These are phyloP conservation scores for Cerastoderma edule DNA, from an alignment of 2,888 invertebrate genomes.

Conservation along the genomic window DNA sequence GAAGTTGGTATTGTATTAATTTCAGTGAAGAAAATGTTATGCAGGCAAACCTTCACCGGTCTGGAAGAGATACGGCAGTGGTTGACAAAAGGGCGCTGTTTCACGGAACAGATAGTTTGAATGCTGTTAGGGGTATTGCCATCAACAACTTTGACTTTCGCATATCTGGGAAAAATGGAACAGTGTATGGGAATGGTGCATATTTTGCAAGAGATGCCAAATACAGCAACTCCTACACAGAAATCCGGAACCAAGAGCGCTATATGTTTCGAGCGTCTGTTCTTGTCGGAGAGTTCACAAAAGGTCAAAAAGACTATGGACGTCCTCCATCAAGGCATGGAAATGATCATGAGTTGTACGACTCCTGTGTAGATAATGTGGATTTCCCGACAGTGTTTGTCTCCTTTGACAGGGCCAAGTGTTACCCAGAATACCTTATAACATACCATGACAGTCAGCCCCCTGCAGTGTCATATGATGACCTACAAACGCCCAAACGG, in stretches of 20 bases:
- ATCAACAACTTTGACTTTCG: slow-evolving; percentile 71
- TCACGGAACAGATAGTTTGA: slow-evolving; percentile 68
- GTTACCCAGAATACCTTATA: slow-evolving; percentile 75
- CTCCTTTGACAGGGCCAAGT: slow-evolving; percentile 70
- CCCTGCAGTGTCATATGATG: background rate
- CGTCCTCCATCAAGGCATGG: slow-evolving; percentile 66
- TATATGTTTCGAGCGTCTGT: slow-evolving; percentile 73
- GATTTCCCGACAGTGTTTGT: slow-evolving; percentile 68
- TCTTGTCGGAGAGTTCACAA: slow-evolving; percentile 69
- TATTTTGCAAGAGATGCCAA: slow-evolving; percentile 68
- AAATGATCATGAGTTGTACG: slow-evolving; percentile 61
- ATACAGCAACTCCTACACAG: slow-evolving; percentile 64
- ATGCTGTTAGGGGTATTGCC: slow-evolving; percentile 67
- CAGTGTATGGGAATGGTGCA: slow-evolving; percentile 72
- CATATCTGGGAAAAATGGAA: slow-evolving; percentile 69
- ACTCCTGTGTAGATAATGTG: slow-evolving; percentile 72
- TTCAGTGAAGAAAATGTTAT: slow-evolving; percentile 51
- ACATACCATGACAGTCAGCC: slow-evolving; percentile 44
- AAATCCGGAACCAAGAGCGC: slow-evolving; percentile 16
- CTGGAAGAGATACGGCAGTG: slow-evolving; percentile 15
- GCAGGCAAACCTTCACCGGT: slow-evolving; percentile 27
- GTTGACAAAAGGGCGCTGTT: slow-evolving; percentile 63
- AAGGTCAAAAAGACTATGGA: slow-evolving; percentile 48
- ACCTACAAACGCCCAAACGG: background rate
- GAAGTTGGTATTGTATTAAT: too few relatives aligned